Evolutionary conservation across 2,888 invertebrate genomes (phyloP), one percentile per base, ranked within the genome.

Genomic region (Tipula lateralis): DNA sequence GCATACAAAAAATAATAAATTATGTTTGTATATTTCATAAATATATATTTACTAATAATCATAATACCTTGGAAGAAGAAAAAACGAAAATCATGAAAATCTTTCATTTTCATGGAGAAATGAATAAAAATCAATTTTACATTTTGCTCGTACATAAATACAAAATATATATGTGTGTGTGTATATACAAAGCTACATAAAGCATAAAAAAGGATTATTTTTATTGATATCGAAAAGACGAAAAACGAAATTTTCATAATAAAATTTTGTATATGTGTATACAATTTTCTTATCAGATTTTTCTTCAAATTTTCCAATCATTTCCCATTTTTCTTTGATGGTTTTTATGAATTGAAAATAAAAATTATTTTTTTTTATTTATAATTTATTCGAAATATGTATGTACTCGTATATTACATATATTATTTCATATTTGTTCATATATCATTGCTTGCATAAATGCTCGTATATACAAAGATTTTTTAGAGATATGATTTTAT

Each of bases 161-260:
- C 66, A 44, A 16, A 16, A 2, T 24, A 66, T 9, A 66, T 12
- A 66, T n/a, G n/a, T n/a, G n/a, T n/a, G n/a, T n/a, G n/a, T n/a
- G n/a, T n/a, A n/a, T n/a, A n/a, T n/a, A n/a, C n/a, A n/a, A n/a
- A n/a, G n/a, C n/a, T n/a, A n/a, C n/a, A n/a, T n/a, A n/a, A n/a
- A n/a, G n/a, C n/a, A n/a, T 66, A 66, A 66, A 66, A 66, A 66
- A 66, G 66, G 66, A 66, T 66, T 66, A 66, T 66, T 66, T 66
- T 66, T 66, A 66, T 24, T 66, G 66, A 66, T 66, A 66, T 66
- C 24, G 24, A 66, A 66, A 66, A 66, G 24, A 66, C 66, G 66
- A 66, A 24, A 50, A 24, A 66, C 24, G 66, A 66, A 66, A 66
- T 66, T 66, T 66, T 66, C 66, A 66, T 66, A 66, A 66, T 66